Evolutionary conservation across 2,797 vertebrate species (phyloP).

Genomic region (Ataeniobius toweri): DNA sequence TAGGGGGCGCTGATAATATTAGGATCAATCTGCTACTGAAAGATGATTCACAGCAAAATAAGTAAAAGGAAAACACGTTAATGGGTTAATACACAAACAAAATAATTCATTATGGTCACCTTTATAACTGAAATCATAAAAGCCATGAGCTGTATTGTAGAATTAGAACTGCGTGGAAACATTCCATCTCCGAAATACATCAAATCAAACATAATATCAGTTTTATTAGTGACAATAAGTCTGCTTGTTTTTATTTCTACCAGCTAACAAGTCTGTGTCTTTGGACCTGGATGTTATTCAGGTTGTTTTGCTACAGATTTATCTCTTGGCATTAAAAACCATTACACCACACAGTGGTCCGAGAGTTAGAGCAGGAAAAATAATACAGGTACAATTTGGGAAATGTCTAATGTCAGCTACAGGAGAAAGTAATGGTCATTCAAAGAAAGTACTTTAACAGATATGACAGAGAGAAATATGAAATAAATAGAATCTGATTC

Average conservation of each 20-base stretch:
- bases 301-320: not conserved
- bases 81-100: no score
- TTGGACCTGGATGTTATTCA: not conserved
- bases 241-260: no score
- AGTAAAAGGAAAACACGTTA: no score
- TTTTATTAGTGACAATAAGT: no score
- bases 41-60: not conserved
- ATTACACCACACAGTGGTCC: not conserved
- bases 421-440: not conserved
- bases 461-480: not conserved
- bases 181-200: not conserved
- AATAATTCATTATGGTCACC: no score
- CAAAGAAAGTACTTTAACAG: not conserved
- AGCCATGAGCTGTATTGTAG: not conserved
- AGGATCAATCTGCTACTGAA: not conserved
- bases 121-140: no score
- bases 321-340: not conserved
- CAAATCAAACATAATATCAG: not conserved
- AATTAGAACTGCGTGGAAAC: not conserved
- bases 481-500: not conserved
- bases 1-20: slow-evolving; percentile 3
- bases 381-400: not conserved
- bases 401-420: not conserved
- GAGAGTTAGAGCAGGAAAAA: not conserved
- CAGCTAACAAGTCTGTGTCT: no score